Percentiles rank a stretch among this genome's conserved stretches.
phyloP scores from a whole-genome alignment of 2,113 vertebrate species.

The Thryonomys swinderianus region DNA sequence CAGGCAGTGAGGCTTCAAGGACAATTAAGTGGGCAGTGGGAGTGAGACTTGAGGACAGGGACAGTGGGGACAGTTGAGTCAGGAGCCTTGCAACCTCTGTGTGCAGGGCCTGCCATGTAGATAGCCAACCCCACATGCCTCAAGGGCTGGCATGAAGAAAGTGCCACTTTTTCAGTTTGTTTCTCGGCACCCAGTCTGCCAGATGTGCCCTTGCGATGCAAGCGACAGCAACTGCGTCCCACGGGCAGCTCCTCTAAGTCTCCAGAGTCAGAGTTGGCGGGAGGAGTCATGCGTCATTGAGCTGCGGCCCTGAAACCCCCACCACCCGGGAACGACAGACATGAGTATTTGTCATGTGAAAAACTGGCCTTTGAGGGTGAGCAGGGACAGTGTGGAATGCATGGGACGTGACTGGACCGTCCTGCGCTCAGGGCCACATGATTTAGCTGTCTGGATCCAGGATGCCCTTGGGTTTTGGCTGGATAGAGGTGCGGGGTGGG shows the following conservation, averaged over 20 bases:
- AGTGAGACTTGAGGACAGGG: too few relatives aligned
- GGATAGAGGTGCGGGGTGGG: too few relatives aligned
- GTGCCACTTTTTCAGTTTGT: neutral
- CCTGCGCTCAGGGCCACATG: too few relatives aligned
- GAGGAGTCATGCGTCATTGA: neutral
- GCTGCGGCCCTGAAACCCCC: neutral
- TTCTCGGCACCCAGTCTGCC: neutral
- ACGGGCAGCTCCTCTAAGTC: neutral
- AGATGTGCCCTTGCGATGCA: neutral
- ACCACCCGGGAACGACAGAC: neutral
- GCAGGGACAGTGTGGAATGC: too few relatives aligned
- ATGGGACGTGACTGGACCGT: too few relatives aligned
- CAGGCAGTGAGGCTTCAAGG: too few relatives aligned
- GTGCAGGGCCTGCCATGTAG: neutral
- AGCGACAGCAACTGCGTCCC: neutral
- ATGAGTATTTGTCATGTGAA: slow-evolving; percentile 52
- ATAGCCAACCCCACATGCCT: neutral
- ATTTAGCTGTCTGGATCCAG: too few relatives aligned
- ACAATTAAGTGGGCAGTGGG: fast-evolving
- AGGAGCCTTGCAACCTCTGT: neutral
- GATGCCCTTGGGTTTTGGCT: neutral
- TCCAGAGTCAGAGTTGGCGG: neutral
- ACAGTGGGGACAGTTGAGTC: too few relatives aligned
- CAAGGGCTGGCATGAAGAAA: fast-evolving
- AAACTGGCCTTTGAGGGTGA: slow-evolving; percentile 7